These are phyloP conservation scores for Lacanobia wlatinum DNA, from an alignment of 2,888 invertebrate genomes.

Conservation along the genomic window DNA sequence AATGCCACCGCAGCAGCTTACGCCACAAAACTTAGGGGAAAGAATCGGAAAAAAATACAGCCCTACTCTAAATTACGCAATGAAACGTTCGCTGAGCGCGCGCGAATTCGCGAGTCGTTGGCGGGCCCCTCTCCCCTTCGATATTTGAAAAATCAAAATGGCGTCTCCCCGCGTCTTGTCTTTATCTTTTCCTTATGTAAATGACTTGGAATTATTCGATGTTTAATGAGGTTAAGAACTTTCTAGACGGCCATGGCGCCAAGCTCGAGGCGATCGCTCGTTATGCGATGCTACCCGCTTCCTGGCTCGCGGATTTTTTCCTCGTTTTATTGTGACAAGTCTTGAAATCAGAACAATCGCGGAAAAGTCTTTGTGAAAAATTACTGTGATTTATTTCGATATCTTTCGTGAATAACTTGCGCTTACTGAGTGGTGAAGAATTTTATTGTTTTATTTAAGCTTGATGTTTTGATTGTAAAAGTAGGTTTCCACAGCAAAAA, in stretches of 20 bases:
- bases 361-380: conserved; percentile 42
- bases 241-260: conserved; percentile 81
- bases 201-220: conserved; percentile 82
- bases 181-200: conserved; percentile 91
- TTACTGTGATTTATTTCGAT: conserved; percentile 44
- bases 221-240: conserved; percentile 88
- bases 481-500: no score
- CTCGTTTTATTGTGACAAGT: conserved; percentile 68
- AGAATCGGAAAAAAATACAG: conserved; percentile 67
- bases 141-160: conserved; percentile 87
- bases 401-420: conserved; percentile 27
- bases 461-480: no score
- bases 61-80: conserved; percentile 82
- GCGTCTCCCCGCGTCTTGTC: conserved; percentile 86
- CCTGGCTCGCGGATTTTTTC: conserved; percentile 72
- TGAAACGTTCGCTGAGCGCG: conserved; percentile 85
- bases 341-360: conserved; percentile 56
- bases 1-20: conserved; percentile 72
- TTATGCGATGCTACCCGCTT: conserved; percentile 72
- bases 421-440: neutral
- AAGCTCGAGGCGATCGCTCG: conserved; percentile 75
- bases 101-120: conserved; percentile 84
- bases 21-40: conserved; percentile 70
- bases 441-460: neutral
- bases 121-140: conserved; percentile 83